Conservation (phyloP, 2,797 vertebrate genomes). For the Trachops cirrhosus region DNA sequence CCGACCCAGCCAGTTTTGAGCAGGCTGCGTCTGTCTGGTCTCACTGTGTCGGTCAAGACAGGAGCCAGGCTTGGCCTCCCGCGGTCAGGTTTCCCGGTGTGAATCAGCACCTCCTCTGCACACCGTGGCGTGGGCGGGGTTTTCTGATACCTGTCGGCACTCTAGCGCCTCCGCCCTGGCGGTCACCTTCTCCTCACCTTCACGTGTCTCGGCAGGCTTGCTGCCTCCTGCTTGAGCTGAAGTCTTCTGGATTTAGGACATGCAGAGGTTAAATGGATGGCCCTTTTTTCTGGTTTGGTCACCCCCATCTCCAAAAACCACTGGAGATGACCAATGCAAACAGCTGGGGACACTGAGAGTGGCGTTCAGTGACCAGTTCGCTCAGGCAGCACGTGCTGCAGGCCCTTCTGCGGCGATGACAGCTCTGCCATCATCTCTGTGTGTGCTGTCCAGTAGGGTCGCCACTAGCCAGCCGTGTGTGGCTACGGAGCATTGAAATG, state of each 20-base stretch:
- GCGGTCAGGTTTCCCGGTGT: neutral
- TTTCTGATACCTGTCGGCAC: neutral
- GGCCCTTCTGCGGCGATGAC: neutral
- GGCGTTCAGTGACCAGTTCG: neutral
- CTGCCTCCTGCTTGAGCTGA: neutral
- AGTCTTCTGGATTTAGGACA: neutral
- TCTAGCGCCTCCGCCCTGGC: neutral
- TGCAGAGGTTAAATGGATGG: neutral
- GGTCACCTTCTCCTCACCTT: neutral
- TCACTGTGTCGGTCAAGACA: neutral
- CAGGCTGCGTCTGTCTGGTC: neutral
- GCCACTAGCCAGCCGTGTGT: neutral
- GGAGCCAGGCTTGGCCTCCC: constrained; percentile 26
- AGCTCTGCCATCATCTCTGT: neutral
- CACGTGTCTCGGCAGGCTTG: fast-evolving
- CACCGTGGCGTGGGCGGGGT: neutral
- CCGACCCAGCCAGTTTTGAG: constrained; percentile 25
- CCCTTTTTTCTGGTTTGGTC: neutral
- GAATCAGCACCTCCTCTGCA: constrained; percentile 42
- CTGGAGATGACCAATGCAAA: constrained; percentile 17
- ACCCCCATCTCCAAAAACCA: neutral
- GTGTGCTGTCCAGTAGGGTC: fast-evolving
- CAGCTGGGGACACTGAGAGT: neutral
- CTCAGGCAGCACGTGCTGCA: fast-evolving
- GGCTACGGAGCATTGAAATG: neutral